These are phyloP conservation scores for Sphenopsis melanotis DNA, from an alignment of 2,797 vertebrate genomes.

Conservation along the genomic window DNA sequence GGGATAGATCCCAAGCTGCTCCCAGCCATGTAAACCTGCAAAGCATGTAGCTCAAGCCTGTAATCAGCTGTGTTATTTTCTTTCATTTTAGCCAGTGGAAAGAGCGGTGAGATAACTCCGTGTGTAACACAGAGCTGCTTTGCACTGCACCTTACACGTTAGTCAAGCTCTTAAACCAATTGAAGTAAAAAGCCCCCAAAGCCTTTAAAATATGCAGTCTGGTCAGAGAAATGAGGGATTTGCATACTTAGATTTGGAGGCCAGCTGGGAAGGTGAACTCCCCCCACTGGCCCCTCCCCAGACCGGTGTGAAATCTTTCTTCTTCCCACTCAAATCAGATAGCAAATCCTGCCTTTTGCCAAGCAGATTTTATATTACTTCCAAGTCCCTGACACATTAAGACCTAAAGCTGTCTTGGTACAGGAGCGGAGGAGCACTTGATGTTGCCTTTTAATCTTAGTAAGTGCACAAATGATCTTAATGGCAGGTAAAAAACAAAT, in stretches of 20 bases:
- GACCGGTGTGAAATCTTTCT: not conserved
- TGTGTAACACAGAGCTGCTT: not conserved
- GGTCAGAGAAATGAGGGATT: not conserved
- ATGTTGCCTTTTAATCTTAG: not conserved
- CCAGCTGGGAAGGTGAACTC: not conserved
- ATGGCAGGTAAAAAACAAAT: not conserved
- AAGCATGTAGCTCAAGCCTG: not conserved
- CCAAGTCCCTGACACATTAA: not conserved
- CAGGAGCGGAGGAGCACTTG: rapidly evolving
- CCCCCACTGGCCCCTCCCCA: not conserved
- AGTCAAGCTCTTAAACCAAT: not conserved
- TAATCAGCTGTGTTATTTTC: not conserved
- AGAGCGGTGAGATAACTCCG: rapidly evolving
- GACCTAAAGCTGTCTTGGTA: not conserved
- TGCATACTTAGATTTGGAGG: not conserved
- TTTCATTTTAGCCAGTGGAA: not conserved
- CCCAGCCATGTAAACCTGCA: not conserved
- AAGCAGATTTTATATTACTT: not conserved
- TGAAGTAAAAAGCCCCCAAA: not conserved
- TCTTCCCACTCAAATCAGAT: not conserved
- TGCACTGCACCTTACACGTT: not conserved
- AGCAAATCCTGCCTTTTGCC: not conserved
- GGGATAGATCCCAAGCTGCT: not conserved
- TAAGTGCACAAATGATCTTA: not conserved
- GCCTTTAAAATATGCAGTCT: not conserved